phyloP scores from a whole-genome alignment of 2,888 invertebrate genomes.

The Agrotis segetum region DNA sequence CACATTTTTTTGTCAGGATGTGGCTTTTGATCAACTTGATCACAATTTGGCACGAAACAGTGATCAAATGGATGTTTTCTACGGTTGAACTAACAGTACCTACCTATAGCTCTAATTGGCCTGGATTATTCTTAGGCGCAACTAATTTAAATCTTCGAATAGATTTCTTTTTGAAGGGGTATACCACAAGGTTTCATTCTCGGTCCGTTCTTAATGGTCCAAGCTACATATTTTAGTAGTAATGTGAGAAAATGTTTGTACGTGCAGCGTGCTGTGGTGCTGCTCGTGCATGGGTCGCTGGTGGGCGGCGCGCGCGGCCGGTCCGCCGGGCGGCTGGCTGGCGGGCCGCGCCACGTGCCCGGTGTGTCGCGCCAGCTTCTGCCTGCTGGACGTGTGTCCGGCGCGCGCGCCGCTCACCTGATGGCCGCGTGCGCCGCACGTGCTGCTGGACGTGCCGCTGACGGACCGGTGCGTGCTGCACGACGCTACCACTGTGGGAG shows the following conservation, averaged over 20 bases:
- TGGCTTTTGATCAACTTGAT: slow-evolving; percentile 9
- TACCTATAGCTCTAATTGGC: too few species aligned
- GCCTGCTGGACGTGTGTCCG: slow-evolving; percentile 95
- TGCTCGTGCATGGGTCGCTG: slow-evolving; percentile 95
- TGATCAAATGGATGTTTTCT: too few species aligned
- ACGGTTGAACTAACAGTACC: too few species aligned
- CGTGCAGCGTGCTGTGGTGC: slow-evolving; percentile 96
- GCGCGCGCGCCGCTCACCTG: slow-evolving; percentile 62
- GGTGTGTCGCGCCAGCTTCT: slow-evolving; percentile 96
- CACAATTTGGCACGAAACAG: not conserved
- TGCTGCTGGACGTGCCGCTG: slow-evolving; percentile 32
- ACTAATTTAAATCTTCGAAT: not conserved
- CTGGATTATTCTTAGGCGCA: too few species aligned
- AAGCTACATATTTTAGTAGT: not conserved
- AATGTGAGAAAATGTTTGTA: not conserved
- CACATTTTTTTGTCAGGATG: not conserved
- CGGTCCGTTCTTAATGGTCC: not conserved
- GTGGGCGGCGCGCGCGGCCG: slow-evolving; percentile 96
- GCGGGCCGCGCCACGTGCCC: slow-evolving; percentile 96
- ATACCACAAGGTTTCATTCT: slow-evolving; percentile 11
- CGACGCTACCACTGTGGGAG: not conserved
- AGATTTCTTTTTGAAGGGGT: not conserved
- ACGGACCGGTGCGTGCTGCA: not conserved
- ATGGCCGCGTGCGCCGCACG: slow-evolving; percentile 23
- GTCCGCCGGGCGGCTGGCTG: slow-evolving; percentile 94